phyloP scores from a whole-genome alignment of 1,140 invertebrate genomes.

The Xylocopa sonorina region DNA sequence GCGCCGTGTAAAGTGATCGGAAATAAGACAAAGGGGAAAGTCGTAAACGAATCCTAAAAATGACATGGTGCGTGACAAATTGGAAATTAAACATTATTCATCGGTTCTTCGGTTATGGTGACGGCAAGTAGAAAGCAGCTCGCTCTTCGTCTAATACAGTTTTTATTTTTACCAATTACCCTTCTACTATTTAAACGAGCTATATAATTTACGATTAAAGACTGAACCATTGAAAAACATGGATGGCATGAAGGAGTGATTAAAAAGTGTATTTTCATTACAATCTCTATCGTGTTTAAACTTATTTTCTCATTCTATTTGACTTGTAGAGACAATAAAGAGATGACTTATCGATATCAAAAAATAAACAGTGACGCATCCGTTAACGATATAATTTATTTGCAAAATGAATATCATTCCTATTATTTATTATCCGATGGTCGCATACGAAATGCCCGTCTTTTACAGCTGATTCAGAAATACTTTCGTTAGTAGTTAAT shows the following conservation, averaged over 20 bases:
- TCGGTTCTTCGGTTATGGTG: background rate
- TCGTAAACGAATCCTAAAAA: background rate
- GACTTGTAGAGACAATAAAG: background rate
- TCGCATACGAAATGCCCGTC: too few species aligned
- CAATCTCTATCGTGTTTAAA: background rate
- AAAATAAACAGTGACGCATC: constrained; percentile 1
- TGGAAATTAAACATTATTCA: background rate
- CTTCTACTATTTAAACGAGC: background rate
- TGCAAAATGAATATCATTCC: background rate
- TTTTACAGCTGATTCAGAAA: too few species aligned
- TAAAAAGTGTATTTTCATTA: too few species aligned
- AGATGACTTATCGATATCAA: constrained; percentile 5
- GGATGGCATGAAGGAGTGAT: too few species aligned
- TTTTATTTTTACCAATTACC: background rate
- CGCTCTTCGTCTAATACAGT: background rate
- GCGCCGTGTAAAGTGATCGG: background rate
- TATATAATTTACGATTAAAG: too few species aligned
- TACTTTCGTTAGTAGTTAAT: background rate
- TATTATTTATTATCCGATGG: too few species aligned
- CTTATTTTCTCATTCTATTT: background rate
- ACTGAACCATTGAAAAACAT: too few species aligned
- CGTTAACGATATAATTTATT: constrained; percentile 27
- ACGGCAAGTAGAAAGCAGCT: background rate
- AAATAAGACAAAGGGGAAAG: background rate
- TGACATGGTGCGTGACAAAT: background rate